Base-by-base conservation (phyloP, 1,140 invertebrate genomes). In the Matsumurasca onukii region DNA sequence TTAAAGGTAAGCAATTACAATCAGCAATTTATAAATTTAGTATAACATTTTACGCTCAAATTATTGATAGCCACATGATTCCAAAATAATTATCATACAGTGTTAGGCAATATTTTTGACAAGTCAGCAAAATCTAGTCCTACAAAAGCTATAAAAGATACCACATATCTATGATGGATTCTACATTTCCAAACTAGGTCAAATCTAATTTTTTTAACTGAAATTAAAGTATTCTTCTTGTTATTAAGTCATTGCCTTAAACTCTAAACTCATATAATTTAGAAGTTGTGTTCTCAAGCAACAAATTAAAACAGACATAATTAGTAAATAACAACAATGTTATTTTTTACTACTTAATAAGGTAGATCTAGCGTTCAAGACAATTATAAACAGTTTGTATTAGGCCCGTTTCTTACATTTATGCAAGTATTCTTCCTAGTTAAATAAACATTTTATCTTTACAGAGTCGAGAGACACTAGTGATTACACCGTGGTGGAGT, bases 1-100 rank as follows among this genome's bases (percentile, higher is more conserved):
- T 97, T 30, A 87, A 86, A 79, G 89, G 91, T 84, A 85, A 76
- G 66, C 70, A 62, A n/a, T 24, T 25, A 29, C 77, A 78, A 67
- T 59, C 64, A 24, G 9, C 3, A 39, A 39, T 29, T 27, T 24
- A 24, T 66, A 62, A 64, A 2, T 51, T 68, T 64, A 67, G 45
- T 68, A 34, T 66, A 61, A n/a, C n/a, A n/a, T n/a, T n/a, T n/a
- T n/a, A n/a, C n/a, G n/a, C n/a, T n/a, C n/a, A n/a, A n/a, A n/a
- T n/a, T n/a, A n/a, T n/a, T n/a, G n/a, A n/a, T n/a, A n/a, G n/a
- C n/a, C n/a, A n/a, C n/a, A n/a, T n/a, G n/a, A n/a, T n/a, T n/a
- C n/a, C n/a, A n/a, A n/a, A n/a, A n/a, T n/a, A n/a, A n/a, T n/a
- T n/a, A n/a, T n/a, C n/a, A n/a, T n/a, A n/a, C n/a, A n/a, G n/a